These are phyloP conservation scores for Aleadryas rufinucha DNA, from an alignment of 2,113 vertebrate genomes.

Conservation along the genomic window DNA sequence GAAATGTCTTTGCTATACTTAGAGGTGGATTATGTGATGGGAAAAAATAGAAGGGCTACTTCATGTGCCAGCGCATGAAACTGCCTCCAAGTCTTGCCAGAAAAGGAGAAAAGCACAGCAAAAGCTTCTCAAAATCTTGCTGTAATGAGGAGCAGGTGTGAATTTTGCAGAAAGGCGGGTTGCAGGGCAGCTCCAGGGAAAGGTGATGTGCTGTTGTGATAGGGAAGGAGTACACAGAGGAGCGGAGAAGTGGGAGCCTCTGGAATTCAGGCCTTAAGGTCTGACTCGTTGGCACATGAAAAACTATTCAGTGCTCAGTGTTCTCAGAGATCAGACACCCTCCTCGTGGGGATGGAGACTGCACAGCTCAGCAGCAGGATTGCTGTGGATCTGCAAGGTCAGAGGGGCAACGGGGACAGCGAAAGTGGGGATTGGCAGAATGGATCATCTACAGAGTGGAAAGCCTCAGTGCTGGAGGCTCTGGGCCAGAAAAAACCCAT, in stretches of 20 bases:
- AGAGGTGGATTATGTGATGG: slow-evolving; percentile 36
- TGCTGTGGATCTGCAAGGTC: background rate
- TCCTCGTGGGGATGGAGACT: background rate
- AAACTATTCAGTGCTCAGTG: background rate
- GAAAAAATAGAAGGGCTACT: slow-evolving; percentile 35
- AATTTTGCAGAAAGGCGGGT: background rate
- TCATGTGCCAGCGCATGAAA: slow-evolving; percentile 42
- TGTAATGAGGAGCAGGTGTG: slow-evolving; percentile 32
- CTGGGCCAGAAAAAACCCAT: background rate
- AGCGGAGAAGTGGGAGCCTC: background rate
- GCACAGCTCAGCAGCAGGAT: background rate
- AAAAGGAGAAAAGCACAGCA: slow-evolving; percentile 7
- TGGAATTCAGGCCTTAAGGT: background rate
- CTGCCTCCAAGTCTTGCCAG: slow-evolving; percentile 17
- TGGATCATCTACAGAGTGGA: background rate
- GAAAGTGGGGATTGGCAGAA: background rate
- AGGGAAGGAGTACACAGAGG: background rate
- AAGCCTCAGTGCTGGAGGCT: background rate
- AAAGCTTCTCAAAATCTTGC: background rate
- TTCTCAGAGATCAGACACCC: background rate
- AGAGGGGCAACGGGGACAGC: background rate
- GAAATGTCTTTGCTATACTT: slow-evolving; percentile 45
- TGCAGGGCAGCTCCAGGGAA: background rate
- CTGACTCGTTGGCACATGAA: background rate
- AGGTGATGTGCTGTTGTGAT: background rate